Evolutionary conservation across 2,797 vertebrate species (phyloP).

Genomic region (Trichosurus vulpecula): DNA sequence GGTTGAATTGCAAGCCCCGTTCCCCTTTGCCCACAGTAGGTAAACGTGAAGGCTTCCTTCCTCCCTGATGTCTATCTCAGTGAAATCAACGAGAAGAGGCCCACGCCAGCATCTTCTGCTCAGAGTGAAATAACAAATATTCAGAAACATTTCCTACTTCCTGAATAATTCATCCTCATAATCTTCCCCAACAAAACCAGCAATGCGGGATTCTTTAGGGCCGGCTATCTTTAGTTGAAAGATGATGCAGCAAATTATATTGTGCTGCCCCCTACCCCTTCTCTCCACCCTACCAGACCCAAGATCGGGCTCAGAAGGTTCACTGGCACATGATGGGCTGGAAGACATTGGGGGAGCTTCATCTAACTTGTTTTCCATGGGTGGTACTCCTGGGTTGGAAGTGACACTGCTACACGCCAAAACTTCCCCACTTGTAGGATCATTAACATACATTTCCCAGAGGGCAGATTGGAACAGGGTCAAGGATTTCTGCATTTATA

Average conservation of each 20-base stretch:
- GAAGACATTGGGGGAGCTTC: not conserved
- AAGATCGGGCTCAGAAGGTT: not conserved
- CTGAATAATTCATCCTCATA: slow-evolving; percentile 71
- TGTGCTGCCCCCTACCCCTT: not conserved
- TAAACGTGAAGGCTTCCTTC: slow-evolving; percentile 68
- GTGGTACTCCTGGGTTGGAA: not conserved
- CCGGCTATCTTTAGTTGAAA: slow-evolving; percentile 56
- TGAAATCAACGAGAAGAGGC: slow-evolving; percentile 49
- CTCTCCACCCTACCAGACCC: not conserved
- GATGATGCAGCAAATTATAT: slow-evolving; percentile 49
- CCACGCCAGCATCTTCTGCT: slow-evolving; percentile 66
- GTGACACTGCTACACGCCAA: not conserved
- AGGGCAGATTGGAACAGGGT: not conserved
- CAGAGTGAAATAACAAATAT: slow-evolving; percentile 66
- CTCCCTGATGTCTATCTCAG: slow-evolving; percentile 74
- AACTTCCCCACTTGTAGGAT: not conserved
- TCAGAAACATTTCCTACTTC: slow-evolving; percentile 52
- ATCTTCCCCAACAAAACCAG: slow-evolving; percentile 54
- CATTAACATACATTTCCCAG: not conserved
- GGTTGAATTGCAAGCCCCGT: slow-evolving; percentile 58
- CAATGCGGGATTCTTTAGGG: slow-evolving; percentile 53
- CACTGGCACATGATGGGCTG: not conserved
- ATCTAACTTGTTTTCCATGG: not conserved
- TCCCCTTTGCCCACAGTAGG: slow-evolving; percentile 52
- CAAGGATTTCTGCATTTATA: not conserved